Percentiles rank a stretch among this genome's conserved stretches.
Evolutionary conservation across 1,140 invertebrate genomes (phyloP).

Genomic region (Meloidogyne chitwoodi): DNA sequence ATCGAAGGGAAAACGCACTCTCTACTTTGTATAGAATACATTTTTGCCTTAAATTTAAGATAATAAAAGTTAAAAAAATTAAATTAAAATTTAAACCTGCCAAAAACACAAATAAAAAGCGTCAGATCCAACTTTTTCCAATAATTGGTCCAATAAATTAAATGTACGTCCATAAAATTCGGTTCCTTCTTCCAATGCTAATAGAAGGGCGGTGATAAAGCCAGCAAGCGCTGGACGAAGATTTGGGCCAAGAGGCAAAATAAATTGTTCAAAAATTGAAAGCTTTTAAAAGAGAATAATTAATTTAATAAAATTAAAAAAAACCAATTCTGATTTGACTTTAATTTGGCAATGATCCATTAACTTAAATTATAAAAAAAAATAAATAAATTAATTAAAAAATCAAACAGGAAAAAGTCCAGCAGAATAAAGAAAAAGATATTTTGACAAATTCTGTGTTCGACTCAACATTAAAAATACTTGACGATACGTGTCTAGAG

Average conservation of each 20-base stretch:
- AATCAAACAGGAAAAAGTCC: constrained; percentile 75
- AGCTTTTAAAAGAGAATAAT: constrained; percentile 61
- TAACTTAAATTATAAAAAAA: constrained; percentile 58
- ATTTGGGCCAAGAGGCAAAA: constrained; percentile 76
- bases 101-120: constrained; percentile 84
- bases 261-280: constrained; percentile 84
- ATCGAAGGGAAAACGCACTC: too few species aligned
- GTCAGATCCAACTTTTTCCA: constrained; percentile 72
- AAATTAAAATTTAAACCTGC: too few species aligned
- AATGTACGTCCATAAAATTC: constrained; percentile 83
- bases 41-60: too few species aligned
- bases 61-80: too few species aligned
- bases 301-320: neutral
- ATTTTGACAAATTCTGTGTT: constrained; percentile 74
- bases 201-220: constrained; percentile 76
- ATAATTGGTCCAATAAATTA: constrained; percentile 73
- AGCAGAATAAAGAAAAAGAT: constrained; percentile 54
- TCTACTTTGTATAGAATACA: too few species aligned
- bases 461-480: constrained; percentile 86
- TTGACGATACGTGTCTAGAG: constrained; percentile 85
- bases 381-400: neutral
- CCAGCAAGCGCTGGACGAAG: constrained; percentile 80
- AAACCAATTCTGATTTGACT: constrained; percentile 72
- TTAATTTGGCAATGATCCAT: constrained; percentile 79
- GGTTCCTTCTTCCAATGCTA: constrained; percentile 82